Evolutionary conservation across 2,888 invertebrate genomes (phyloP), one percentile per base, ranked within the genome.

Genomic region (Ornithoptera priamus): DNA sequence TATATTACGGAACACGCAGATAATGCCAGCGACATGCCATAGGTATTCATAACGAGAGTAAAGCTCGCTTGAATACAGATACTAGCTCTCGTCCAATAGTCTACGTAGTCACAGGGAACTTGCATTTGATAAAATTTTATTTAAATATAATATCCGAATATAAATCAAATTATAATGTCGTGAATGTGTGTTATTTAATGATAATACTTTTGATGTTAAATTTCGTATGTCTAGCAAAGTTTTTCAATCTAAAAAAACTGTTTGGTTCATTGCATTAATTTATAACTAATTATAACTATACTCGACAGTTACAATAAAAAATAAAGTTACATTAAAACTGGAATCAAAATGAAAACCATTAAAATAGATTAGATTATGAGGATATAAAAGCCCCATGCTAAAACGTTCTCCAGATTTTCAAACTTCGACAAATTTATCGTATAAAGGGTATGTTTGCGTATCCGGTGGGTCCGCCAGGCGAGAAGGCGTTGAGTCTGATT

Each of bases 1-100:
- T 92, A 92, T 84, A 92, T 92, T 91, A 92, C 90, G 76, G 86
- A 88, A 86, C 87, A 89, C 87, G 88, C 85, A 89, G 86, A 89
- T 90, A 90, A 89, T 88, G 85, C 88, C 81, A 81, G 82, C 83
- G 82, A 86, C 87, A 87, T 82, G 84, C 81, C 81, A 86, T 87
- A 88, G 89, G 88, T 89, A 90, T 90, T 92, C 91, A 92, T 90
- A 89, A 87, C 88, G 84, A 81, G 84, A 83, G 80, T 84, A 81
- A 81, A 82, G 83, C 77, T 82, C 77, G 78, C 82, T 81, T 86
- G 89, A 88, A 90, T 89, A 88, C 85, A 80, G 86, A 88, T 86
- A 83, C 77, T 74, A 67, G 71, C 73, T 70, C 73, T 64, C 71
- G 72, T 73, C 70, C 65, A 5, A 20, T 46, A 46, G 15, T 15